Base-by-base conservation (phyloP, 2,113 vertebrate species). In the Fulica atra region DNA sequence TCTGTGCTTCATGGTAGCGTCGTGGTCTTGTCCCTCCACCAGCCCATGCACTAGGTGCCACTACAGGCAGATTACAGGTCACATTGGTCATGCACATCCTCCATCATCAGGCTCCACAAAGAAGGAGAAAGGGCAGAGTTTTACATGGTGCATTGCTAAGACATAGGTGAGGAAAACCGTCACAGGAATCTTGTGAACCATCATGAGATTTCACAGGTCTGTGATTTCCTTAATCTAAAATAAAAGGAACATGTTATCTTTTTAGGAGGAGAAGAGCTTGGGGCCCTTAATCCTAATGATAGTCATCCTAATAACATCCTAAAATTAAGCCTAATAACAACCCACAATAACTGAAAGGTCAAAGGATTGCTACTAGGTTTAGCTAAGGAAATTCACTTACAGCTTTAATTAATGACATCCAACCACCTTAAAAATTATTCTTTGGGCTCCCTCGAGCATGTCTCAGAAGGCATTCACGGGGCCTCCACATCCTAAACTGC, bases 291-390 rank as follows among this genome's bases (percentile, higher is more conserved):
- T 72, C 18, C 11, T 76, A 69, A 44, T 24, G 36, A 69, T 31
- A 94, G 48, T 69, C 24, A 90, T 54, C 44, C 29, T 86, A 92
- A 72, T 53, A 79, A 44, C 24, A 48, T 72, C 82, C 74, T 61
- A 82, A 95, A 93, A 93, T 44, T 77, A 96, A 88, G 82, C 70
- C 50, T 88, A 76, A 61, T 69, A 92, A 64, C 61, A 78, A 59
- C 23, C 19, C 28, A 68, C 56, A 71, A 13, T 60, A 86, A 54
- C n/a, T 56, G 72, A 50, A 81, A 70, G 20, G 69, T 87, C 84
- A 92, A 89, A 81, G 40, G 64, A 88, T 81, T 81, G 46, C 36
- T 86, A 46, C 31, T 40, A 57, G 31, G 31, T 77, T 95, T 88
- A 89, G 51, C 77, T 63, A 78, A 46, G 64, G 50, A 88, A 73